phyloP scores from a whole-genome alignment of 35 echinoderm and acorn worm genomes.

The Anneissia japonica region DNA sequence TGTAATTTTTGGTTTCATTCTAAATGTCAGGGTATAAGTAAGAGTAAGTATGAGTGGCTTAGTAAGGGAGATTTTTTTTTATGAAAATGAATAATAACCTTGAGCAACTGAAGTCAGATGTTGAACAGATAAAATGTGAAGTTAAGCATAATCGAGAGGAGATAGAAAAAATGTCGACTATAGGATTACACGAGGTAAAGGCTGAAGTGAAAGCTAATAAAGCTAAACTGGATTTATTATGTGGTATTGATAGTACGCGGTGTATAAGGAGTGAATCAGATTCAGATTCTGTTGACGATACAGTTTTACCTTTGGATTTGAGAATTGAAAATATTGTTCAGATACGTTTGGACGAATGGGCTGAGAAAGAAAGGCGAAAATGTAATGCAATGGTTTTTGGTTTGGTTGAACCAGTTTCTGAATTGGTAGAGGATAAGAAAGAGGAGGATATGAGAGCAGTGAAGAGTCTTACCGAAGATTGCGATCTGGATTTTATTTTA shows the following conservation, averaged over 20 bases:
- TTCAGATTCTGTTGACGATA: not conserved
- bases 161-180: not conserved
- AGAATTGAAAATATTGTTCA: not conserved
- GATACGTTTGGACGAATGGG: not conserved
- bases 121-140: not conserved
- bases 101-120: not conserved
- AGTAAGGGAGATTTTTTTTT: not conserved
- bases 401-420: too few relatives aligned
- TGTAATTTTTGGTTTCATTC: not conserved
- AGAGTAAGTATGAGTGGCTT: not conserved
- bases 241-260: not conserved
- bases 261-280: not conserved
- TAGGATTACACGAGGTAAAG: not conserved
- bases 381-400: not conserved
- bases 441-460: too few relatives aligned
- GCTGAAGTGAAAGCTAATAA: not conserved
- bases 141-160: not conserved
- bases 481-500: too few relatives aligned
- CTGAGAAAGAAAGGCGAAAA: not conserved
- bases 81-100: not conserved
- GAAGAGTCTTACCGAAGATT: too few relatives aligned
- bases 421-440: too few relatives aligned
- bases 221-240: not conserved
- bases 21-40: not conserved
- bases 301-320: not conserved